Evolutionary conservation across 2,113 vertebrate genomes (phyloP).

Genomic region (Hepsetus odoe): DNA sequence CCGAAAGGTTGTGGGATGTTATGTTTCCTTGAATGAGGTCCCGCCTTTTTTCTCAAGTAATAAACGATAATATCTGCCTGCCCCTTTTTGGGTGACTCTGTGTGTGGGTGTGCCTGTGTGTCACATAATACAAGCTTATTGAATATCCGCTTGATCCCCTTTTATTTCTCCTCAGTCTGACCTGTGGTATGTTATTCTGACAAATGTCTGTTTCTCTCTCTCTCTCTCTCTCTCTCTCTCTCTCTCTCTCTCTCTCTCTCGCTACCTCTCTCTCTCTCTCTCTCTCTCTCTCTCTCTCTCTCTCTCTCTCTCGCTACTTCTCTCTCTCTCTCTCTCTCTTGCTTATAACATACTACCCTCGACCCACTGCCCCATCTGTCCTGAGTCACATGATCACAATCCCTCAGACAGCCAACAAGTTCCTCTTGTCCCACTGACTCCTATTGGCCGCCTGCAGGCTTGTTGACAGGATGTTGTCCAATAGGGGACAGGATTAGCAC

Average conservation of each 20-base stretch:
- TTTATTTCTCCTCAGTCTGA: conserved; percentile 4
- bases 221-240: not conserved
- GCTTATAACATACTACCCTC: conserved; percentile 27
- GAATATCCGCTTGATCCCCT: not conserved
- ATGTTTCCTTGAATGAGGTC: too few relatives aligned
- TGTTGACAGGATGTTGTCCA: conserved; percentile 43
- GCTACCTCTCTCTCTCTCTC: not conserved
- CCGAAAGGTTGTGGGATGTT: too few relatives aligned
- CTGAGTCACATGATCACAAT: conserved; percentile 56
- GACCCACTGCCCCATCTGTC: conserved; percentile 62
- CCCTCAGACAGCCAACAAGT: conserved; percentile 40
- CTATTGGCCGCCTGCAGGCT: conserved; percentile 50
- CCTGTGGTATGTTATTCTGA: conserved; percentile 7
- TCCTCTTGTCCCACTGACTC: conserved; percentile 38
- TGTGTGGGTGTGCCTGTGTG: not conserved
- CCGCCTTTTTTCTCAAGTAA: too few relatives aligned
- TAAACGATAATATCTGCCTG: too few relatives aligned
- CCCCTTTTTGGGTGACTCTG: too few relatives aligned
- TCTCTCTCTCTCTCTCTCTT: not conserved
- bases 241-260: not conserved
- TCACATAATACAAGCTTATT: conserved; percentile 16
- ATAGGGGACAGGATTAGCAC: conserved; percentile 57
- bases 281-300: conserved; percentile 3
- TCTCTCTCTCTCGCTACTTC: not conserved
- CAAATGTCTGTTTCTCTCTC: not conserved